Conservation (phyloP, 35 echinoderm and acorn worm genomes). For the Patiria miniata region DNA sequence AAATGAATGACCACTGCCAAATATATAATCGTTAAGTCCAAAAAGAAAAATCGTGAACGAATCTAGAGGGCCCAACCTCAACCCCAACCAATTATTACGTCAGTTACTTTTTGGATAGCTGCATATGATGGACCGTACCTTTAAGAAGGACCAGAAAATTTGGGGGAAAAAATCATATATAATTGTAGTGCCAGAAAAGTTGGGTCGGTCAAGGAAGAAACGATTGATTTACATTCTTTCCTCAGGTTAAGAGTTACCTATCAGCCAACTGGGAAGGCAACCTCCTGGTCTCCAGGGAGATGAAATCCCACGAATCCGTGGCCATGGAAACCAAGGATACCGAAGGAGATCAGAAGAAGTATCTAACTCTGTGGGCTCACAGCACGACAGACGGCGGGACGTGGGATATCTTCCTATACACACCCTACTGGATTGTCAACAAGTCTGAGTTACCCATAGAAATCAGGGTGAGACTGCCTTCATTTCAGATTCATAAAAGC, state of each 20-base stretch:
- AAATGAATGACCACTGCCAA: too few species aligned
- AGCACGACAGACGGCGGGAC: constrained; percentile 79
- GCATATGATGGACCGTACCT: too few species aligned
- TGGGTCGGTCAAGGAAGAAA: too few species aligned
- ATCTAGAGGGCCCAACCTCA: too few species aligned
- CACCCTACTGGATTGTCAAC: constrained; percentile 98
- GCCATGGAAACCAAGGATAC: constrained; percentile 84
- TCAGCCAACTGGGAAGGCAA: constrained; percentile 93
- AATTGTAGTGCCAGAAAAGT: too few species aligned
- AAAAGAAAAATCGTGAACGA: too few species aligned
- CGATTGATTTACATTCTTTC: neutral
- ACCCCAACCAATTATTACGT: too few species aligned
- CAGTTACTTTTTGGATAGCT: too few species aligned
- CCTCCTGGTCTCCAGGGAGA: constrained; percentile 87
- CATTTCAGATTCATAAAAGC: too few species aligned
- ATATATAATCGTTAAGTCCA: too few species aligned
- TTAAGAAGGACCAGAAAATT: too few species aligned
- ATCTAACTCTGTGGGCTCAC: constrained; percentile 84
- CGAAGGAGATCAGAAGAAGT: constrained; percentile 73
- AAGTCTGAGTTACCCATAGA: constrained; percentile 96
- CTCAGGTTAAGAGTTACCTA: constrained; percentile 85
- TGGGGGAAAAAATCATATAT: too few species aligned
- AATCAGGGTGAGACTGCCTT: constrained; percentile 76
- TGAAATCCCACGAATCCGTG: constrained; percentile 86
- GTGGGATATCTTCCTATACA: constrained; percentile 95